These are phyloP conservation scores for Leucoma salicis DNA, from an alignment of 2,888 invertebrate genomes.

Conservation along the genomic window DNA sequence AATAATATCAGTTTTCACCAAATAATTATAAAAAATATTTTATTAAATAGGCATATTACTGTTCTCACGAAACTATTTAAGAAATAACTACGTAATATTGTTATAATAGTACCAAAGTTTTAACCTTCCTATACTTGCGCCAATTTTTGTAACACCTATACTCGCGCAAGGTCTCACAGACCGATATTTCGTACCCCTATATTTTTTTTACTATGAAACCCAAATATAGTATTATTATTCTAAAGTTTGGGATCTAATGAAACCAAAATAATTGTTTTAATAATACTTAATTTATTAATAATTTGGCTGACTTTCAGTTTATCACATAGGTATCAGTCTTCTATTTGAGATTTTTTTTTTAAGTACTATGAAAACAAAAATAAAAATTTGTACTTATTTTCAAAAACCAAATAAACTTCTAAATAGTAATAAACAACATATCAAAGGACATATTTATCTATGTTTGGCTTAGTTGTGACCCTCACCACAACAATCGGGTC, in stretches of 20 bases:
- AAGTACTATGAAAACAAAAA: background rate
- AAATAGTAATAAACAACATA: background rate
- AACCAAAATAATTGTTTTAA: background rate
- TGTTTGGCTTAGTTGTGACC: background rate
- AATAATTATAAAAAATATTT: too few relatives aligned
- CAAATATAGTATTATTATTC: background rate
- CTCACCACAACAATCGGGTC: background rate
- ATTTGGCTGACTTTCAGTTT: background rate
- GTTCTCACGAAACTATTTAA: too few relatives aligned
- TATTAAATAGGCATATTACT: too few relatives aligned
- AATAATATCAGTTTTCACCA: too few relatives aligned
- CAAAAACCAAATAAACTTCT: slow-evolving; percentile 1
- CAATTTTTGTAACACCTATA: slow-evolving; percentile 12
- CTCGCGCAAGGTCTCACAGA: slow-evolving; percentile 11
- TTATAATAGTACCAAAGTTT: too few relatives aligned
- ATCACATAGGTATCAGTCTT: background rate
- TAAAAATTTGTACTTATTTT: background rate
- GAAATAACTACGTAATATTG: too few relatives aligned
- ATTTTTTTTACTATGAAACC: background rate
- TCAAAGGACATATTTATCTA: background rate
- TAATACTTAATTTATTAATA: slow-evolving; percentile 1
- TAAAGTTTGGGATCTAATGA: background rate
- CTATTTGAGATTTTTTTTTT: background rate
- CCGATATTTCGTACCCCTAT: slow-evolving; percentile 1
- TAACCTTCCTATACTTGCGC: slow-evolving; percentile 10